Evolutionary conservation across 2,888 invertebrate genomes (phyloP).

Genomic region (Apoderus coryli): DNA sequence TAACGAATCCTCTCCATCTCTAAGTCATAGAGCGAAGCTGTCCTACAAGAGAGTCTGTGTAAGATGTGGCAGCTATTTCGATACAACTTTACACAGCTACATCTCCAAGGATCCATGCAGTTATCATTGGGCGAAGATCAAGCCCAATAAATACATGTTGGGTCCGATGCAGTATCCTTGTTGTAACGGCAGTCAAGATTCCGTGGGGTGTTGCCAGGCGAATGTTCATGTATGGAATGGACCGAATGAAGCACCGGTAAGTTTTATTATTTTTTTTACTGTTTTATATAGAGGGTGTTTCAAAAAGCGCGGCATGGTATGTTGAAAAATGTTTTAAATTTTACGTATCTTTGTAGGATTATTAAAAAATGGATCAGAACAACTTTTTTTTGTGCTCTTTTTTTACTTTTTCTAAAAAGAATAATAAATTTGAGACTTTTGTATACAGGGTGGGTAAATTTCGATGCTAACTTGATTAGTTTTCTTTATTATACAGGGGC

Average conservation of each 20-base stretch:
- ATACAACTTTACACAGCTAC: conserved; percentile 38
- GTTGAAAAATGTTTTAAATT: too few relatives aligned
- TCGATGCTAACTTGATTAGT: too few relatives aligned
- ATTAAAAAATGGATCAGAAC: too few relatives aligned
- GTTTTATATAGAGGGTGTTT: too few relatives aligned
- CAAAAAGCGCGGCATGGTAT: too few relatives aligned
- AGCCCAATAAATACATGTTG: conserved; percentile 22
- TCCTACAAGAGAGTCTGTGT: conserved; percentile 14
- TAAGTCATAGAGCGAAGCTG: conserved; percentile 8
- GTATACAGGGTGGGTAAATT: too few relatives aligned
- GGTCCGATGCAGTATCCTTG: conserved; percentile 40
- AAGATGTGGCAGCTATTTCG: conserved; percentile 17
- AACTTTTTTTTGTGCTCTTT: too few relatives aligned
- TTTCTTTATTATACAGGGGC: too few relatives aligned
- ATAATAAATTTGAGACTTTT: too few relatives aligned
- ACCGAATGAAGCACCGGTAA: conserved; percentile 27
- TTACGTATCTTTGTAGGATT: too few relatives aligned
- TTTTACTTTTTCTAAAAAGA: too few relatives aligned
- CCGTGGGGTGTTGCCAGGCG: conserved; percentile 50
- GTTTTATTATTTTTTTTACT: too few relatives aligned
- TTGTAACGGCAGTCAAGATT: conserved; percentile 38
- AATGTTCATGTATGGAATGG: conserved; percentile 65
- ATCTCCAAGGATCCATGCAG: conserved; percentile 58
- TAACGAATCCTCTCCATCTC: conserved; percentile 3
- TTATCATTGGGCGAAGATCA: conserved; percentile 79